A percentile compares a stretch with the other conserved stretches of the same genome.
phyloP scores from a whole-genome alignment of 2,113 vertebrate species.

The Strix aluco region DNA sequence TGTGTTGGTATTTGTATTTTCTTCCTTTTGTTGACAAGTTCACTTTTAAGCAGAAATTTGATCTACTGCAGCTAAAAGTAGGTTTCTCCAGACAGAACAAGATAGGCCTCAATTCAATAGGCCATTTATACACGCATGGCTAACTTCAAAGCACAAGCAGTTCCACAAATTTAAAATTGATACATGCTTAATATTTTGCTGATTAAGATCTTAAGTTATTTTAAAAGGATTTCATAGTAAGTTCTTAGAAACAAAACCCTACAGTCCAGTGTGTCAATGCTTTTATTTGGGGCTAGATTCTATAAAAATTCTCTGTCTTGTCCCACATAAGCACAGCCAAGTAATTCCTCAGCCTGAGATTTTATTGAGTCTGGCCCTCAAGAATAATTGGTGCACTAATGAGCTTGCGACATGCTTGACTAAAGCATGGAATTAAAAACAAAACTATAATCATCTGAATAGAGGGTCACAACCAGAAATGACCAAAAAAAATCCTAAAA shows the following conservation, averaged over 20 bases:
- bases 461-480: conserved; percentile 47
- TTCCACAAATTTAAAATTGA: not conserved
- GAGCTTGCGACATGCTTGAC: not conserved
- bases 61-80: conserved; percentile 31
- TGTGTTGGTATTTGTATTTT: not conserved
- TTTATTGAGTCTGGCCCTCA: not conserved
- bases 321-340: not conserved
- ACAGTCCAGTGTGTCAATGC: not conserved
- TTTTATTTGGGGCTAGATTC: not conserved
- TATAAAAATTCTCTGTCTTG: not conserved
- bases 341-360: not conserved
- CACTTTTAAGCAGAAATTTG: not conserved
- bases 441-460: not conserved
- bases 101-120: not conserved
- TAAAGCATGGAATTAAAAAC: conserved; percentile 1
- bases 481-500: not conserved
- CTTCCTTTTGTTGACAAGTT: conserved; percentile 9
- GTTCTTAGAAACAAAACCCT: not conserved
- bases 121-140: not conserved
- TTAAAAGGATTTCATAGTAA: not conserved
- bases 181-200: not conserved
- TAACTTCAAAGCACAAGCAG: not conserved
- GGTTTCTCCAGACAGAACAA: conserved; percentile 7
- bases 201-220: not conserved
- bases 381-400: not conserved